Conservation (phyloP, 2,797 vertebrate species). For the Sebastes baramenuke region DNA sequence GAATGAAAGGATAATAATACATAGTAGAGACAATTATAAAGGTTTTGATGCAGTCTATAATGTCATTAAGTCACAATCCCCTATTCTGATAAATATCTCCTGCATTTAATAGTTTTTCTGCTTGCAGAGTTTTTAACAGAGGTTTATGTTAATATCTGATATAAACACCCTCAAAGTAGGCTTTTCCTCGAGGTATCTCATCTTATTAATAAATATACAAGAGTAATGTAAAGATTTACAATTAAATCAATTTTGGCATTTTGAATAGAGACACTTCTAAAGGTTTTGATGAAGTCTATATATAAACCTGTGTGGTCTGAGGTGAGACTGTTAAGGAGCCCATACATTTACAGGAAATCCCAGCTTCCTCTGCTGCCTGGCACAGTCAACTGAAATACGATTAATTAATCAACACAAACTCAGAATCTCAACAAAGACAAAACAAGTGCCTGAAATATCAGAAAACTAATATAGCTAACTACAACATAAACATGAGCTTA, state of each 20-base stretch:
- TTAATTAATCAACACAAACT: neutral
- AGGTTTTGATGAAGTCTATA: no score
- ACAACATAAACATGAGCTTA: neutral
- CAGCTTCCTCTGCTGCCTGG: neutral
- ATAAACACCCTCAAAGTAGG: neutral
- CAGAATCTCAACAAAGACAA: neutral
- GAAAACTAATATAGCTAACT: no score
- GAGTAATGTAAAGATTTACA: neutral
- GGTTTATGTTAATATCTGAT: neutral
- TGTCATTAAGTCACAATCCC: neutral
- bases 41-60: neutral
- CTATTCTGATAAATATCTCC: neutral
- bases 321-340: constrained; percentile 16
- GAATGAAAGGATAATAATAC: neutral
- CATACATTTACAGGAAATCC: constrained; percentile 29
- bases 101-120: neutral
- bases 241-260: no score
- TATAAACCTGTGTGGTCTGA: constrained; percentile 4
- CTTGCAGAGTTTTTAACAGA: neutral
- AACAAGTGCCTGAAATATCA: neutral
- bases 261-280: no score
- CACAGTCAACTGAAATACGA: neutral
- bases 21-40: neutral
- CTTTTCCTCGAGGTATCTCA: neutral
- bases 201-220: neutral